These are phyloP conservation scores for Sinhomidia bicolor DNA, from an alignment of 2,888 invertebrate species.

Conservation along the genomic window DNA sequence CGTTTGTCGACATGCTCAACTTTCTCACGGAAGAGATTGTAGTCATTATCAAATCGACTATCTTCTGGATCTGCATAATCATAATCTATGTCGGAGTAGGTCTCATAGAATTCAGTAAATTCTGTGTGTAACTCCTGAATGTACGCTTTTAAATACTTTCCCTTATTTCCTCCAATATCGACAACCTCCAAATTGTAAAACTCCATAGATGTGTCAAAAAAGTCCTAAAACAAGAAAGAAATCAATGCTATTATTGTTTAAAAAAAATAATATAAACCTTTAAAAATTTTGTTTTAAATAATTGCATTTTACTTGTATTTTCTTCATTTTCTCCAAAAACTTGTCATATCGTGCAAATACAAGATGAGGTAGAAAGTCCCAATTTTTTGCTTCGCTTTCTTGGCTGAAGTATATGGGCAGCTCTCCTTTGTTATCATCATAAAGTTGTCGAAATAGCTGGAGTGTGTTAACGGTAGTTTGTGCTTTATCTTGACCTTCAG, in stretches of 20 bases:
- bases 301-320: slow-evolving; percentile 86
- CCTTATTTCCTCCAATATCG: slow-evolving; percentile 95
- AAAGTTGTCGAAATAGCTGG: slow-evolving; percentile 83
- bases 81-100: slow-evolving; percentile 91
- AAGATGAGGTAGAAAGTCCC: slow-evolving; percentile 93
- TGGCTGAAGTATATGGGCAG: slow-evolving; percentile 87
- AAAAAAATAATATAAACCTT: no score
- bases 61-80: slow-evolving; percentile 95
- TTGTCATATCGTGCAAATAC: slow-evolving; percentile 91
- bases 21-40: slow-evolving; percentile 90
- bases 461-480: slow-evolving; percentile 69
- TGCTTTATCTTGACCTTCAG: slow-evolving; percentile 84
- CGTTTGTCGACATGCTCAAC: slow-evolving; percentile 95
- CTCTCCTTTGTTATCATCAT: slow-evolving; percentile 88
- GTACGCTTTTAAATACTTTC: slow-evolving; percentile 89
- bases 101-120: slow-evolving; percentile 91
- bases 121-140: slow-evolving; percentile 90
- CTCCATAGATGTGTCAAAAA: slow-evolving; percentile 95
- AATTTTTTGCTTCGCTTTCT: slow-evolving; percentile 85
- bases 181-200: slow-evolving; percentile 97
- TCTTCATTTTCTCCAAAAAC: slow-evolving; percentile 89
- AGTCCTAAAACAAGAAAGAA: slow-evolving; percentile 87
- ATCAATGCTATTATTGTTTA: no score
- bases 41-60: slow-evolving; percentile 91
- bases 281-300: no score